Evolutionary conservation across 2,113 vertebrate species (phyloP).

Genomic region (Potamarius usumacintae): DNA sequence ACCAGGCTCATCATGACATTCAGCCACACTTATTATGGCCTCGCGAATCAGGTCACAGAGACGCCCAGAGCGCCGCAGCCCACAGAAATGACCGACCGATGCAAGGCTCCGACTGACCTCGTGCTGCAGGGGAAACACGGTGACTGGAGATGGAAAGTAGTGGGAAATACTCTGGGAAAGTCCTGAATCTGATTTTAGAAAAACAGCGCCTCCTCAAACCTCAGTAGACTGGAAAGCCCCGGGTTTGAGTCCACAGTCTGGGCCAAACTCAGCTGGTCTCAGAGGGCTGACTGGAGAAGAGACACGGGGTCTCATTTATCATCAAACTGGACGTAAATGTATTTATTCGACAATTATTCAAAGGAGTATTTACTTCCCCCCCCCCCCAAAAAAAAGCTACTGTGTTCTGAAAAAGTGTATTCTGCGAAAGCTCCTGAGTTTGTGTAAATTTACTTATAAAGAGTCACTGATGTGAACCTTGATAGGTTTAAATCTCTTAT

Average conservation of each 20-base stretch:
- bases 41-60: conserved; percentile 16
- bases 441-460: neutral
- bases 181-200: conserved; percentile 24
- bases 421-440: neutral
- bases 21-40: conserved; percentile 35
- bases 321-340: neutral
- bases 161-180: conserved; percentile 3
- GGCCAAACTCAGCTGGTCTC: conserved; percentile 1
- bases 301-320: neutral
- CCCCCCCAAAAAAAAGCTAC: too few species aligned
- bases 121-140: neutral
- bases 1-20: conserved; percentile 41
- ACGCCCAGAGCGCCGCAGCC: conserved; percentile 11
- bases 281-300: neutral
- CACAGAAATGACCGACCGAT: neutral
- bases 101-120: neutral
- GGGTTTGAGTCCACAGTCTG: neutral
- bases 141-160: conserved; percentile 1
- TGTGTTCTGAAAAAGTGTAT: neutral
- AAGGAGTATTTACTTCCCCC: neutral
- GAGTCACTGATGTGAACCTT: neutral
- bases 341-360: neutral
- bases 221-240: conserved; percentile 26
- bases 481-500: neutral
- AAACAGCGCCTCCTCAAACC: neutral